phyloP scores from a whole-genome alignment of 2,113 vertebrate species.

The Gadus macrocephalus region DNA sequence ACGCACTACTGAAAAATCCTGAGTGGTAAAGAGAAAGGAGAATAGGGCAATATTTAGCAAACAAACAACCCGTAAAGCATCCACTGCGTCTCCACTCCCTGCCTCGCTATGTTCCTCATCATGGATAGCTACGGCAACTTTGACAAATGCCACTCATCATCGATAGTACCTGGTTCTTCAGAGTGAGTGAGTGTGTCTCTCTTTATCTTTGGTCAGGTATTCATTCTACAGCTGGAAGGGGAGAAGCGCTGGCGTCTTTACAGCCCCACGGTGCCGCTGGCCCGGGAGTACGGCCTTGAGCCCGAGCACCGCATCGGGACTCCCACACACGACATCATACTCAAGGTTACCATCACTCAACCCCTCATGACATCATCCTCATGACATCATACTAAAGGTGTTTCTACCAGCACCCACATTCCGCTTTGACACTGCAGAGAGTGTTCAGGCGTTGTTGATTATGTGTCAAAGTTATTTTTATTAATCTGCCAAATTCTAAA shows the following conservation, averaged over 20 bases:
- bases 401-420: not conserved
- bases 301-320: slow-evolving; percentile 75
- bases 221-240: slow-evolving; percentile 88
- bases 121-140: too few species aligned
- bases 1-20: too few species aligned
- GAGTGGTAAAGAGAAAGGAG: too few species aligned
- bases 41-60: too few species aligned
- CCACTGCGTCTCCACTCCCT: too few species aligned
- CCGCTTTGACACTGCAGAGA: too few species aligned
- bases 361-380: not conserved
- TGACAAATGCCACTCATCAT: too few species aligned
- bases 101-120: too few species aligned
- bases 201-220: slow-evolving; percentile 70
- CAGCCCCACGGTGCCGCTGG: slow-evolving; percentile 76
- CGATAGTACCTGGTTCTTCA: not conserved
- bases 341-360: slow-evolving; percentile 72
- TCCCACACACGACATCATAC: slow-evolving; percentile 79
- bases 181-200: not conserved
- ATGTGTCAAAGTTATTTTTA: too few species aligned
- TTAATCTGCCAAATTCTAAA: too few species aligned
- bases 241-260: slow-evolving; percentile 89
- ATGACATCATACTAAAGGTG: slow-evolving; percentile 82
- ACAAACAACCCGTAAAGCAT: too few species aligned
- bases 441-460: too few species aligned
- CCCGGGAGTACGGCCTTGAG: slow-evolving; percentile 80